Base-by-base conservation (phyloP, 2,113 vertebrate genomes). In the Takifugu flavidus region DNA sequence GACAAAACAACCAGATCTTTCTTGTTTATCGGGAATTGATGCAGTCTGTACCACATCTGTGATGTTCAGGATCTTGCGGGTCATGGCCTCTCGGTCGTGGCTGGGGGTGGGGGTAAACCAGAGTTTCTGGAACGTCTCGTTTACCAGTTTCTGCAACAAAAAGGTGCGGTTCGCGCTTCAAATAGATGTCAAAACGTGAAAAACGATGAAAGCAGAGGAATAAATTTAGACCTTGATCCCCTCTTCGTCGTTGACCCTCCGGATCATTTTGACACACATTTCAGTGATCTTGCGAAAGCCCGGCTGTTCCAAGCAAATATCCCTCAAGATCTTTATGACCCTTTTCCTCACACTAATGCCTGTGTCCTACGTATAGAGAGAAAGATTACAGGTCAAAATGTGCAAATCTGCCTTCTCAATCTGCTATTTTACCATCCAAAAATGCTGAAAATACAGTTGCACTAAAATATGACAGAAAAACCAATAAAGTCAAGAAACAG, bases 251-350 rank as follows among this genome's bases (percentile, higher is more conserved):
- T 98, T 99, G 74, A 99, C 97, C 86, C 97, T 92, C 61, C 97
- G 93, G 87, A 99, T 99, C 97, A 99, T 99, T 90, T 93, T 97
- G 56, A 98, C 97, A 78, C 97, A 98, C 96, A 98, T 99, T 82
- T 99, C 97, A 0, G 97, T 99, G 80, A 98, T 93, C 90, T 98
- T 98, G 81, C 93, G 94, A 89, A 98, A 99, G 5, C 94, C 95
- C 2, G 96, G 97, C 67, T 95, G 95, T 80, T 97, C 97, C 87
- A 99, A 93, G 82, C 97, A 99, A 83, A 99, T 99, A 76, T 99
- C 97, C 70, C 97, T 89, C 79, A 99, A 87, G 79, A 99, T 99
- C 82, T 99, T 99, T 80, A 99, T 99, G 61, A 99, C 97, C 56
- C 97, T 92, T 75, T 99, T 99, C 72, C 97, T 94, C 61, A 99